Evolutionary conservation across 2,888 invertebrate species (phyloP), one percentile per base, ranked within the genome.

Genomic region (Acanthacorydalis orientalis): DNA sequence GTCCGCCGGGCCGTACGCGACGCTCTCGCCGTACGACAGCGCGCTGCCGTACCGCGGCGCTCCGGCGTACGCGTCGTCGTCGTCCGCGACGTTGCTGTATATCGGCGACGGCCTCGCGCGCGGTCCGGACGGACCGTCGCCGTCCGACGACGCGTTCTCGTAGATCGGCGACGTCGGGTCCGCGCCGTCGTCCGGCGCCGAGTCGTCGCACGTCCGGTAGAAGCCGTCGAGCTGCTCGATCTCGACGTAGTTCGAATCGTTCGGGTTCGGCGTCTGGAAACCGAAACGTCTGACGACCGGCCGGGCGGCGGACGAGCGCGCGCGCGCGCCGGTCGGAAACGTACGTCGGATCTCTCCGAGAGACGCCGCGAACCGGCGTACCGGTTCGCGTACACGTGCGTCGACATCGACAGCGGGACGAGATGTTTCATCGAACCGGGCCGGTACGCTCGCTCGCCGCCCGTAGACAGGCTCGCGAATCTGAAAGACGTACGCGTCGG

Each of bases 401-500:
- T 23, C 6, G 23, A 23, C 23, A 23, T 23, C 6, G 23, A 23
- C 2, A 23, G 23, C 2, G 23, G 23, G 23, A 23, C 23, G 2
- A 23, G 23, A 23, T 23, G 2, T 23, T 23, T 62, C 58, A 7
- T 64, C 62, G 23, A 56, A 57, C 58, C 57, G 41, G 61, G 58
- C 47, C 64, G 62, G 8, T 50, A 32, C 7, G 31, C 41, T 37
- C 47, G 47, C 55, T 67, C 69, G 37, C 68, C 65, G 48, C 69
- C 68, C 49, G 80, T 74, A 7, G 80, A 79, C 53, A 83, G 67
- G 65, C 75, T 79, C 43, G 80, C 79, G 70, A 83, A 81, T 61
- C 82, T 82, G 56, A 31, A 61, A 63, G 40, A n/a, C 6, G 6
- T 4, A 2, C 23, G 23, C 23, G 6, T 23, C 23, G 3, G 6